A percentile compares a stretch with the other conserved stretches of the same genome.
These are phyloP conservation scores for Gibbula magus DNA, from an alignment of 2,888 invertebrate genomes.

Conservation along the genomic window DNA sequence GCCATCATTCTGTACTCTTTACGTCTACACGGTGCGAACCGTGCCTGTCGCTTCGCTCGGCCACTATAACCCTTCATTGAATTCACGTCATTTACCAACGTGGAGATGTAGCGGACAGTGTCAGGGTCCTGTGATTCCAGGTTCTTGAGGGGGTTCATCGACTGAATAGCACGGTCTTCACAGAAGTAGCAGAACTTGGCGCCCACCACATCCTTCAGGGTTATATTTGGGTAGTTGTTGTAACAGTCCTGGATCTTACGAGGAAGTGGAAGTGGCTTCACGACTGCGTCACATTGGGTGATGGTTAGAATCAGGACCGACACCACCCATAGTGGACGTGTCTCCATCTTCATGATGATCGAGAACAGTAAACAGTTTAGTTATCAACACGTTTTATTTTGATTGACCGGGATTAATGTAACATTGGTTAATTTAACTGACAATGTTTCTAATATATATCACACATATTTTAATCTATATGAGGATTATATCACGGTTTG, in stretches of 20 bases:
- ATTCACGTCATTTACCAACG: neutral
- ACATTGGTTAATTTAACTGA: no score
- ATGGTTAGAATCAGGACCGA: no score
- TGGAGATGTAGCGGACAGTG: neutral
- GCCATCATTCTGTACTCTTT: slow-evolving; percentile 62
- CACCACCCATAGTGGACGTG: no score
- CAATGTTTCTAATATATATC: no score
- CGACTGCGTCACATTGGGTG: no score
- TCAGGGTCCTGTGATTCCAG: neutral
- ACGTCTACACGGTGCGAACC: slow-evolving; percentile 39
- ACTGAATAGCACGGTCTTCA: neutral
- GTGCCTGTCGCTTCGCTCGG: slow-evolving; percentile 33
- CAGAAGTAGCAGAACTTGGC: slow-evolving; percentile 16
- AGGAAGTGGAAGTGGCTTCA: neutral
- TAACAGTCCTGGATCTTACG: neutral
- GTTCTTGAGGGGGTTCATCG: neutral
- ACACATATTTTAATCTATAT: no score
- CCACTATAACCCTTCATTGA: neutral
- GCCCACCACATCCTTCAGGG: slow-evolving; percentile 10
- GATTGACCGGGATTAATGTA: no score
- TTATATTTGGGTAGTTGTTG: neutral
- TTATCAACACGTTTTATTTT: no score
- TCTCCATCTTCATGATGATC: no score
- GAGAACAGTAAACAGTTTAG: no score
- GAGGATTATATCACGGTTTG: no score